Conservation (phyloP, 2,888 invertebrate species). For the Scaptomyza reducta region DNA sequence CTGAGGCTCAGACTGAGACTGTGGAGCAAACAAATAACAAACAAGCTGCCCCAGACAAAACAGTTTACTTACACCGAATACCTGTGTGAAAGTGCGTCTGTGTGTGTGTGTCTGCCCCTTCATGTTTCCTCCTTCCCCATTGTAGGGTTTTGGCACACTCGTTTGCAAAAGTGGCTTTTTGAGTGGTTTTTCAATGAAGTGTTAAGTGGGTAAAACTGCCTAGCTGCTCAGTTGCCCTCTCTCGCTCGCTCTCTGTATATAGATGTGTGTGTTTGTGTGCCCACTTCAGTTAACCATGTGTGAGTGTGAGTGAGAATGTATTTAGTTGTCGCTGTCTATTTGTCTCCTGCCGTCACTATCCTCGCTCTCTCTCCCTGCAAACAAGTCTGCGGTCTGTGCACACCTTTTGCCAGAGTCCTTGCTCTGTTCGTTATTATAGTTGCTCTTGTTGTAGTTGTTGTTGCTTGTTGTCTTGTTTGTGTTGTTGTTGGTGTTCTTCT, state of each 20-base stretch:
- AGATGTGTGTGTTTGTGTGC: constrained; percentile 22
- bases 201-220: constrained; percentile 75
- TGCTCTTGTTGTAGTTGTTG: constrained; percentile 25
- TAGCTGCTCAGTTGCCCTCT: constrained; percentile 47
- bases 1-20: constrained; percentile 1
- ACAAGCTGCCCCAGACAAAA: constrained; percentile 44
- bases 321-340: constrained; percentile 69
- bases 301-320: constrained; percentile 36
- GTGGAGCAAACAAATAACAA: constrained; percentile 33
- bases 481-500: constrained; percentile 29
- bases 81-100: constrained; percentile 15
- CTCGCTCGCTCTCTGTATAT: constrained; percentile 15
- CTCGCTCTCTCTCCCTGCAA: constrained; percentile 43
- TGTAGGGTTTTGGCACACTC: constrained; percentile 40
- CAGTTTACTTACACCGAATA: constrained; percentile 50
- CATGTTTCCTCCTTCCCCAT: constrained; percentile 14
- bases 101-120: constrained; percentile 4
- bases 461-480: too few relatives aligned
- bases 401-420: constrained; percentile 60
- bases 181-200: constrained; percentile 82
- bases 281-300: constrained; percentile 51
- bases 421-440: constrained; percentile 26
- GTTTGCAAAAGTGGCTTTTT: constrained; percentile 73
- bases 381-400: constrained; percentile 64
- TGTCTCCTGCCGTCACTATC: constrained; percentile 24